phyloP scores from a whole-genome alignment of 2,113 vertebrate genomes.

The Nannospalax galili region DNA sequence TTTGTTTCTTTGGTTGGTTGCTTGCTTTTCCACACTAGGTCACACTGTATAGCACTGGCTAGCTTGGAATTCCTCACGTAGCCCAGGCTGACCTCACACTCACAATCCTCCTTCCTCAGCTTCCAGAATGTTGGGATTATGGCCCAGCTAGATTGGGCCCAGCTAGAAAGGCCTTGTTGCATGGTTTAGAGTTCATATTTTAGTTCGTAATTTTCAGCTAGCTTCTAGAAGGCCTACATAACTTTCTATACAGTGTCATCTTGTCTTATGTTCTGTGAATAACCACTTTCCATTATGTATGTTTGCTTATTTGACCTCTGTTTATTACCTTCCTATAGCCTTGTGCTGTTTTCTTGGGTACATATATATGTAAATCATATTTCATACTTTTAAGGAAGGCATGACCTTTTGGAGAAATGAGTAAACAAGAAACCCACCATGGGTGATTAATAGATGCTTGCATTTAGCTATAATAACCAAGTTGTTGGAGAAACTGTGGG shows the following conservation, averaged over 20 bases:
- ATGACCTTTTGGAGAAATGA: background rate
- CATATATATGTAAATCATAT: background rate
- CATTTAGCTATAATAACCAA: accelerated
- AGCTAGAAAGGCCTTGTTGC: background rate
- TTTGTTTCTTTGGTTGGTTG: background rate
- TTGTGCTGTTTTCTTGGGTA: background rate
- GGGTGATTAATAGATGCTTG: background rate
- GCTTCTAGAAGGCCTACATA: background rate
- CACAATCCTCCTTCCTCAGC: background rate
- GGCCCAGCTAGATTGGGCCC: background rate
- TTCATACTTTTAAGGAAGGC: background rate
- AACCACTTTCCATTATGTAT: background rate
- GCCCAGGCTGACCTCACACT: background rate
- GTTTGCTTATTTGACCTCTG: background rate
- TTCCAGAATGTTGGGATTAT: background rate
- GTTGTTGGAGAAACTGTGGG: background rate
- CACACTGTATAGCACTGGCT: background rate
- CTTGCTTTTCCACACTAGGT: background rate
- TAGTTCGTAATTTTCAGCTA: background rate
- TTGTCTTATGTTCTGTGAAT: constrained; percentile 4
- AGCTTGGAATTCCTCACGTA: background rate
- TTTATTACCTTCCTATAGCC: background rate
- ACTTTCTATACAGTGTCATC: background rate
- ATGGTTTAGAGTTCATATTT: background rate
- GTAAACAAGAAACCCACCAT: no score